Evolutionary conservation across 2,797 vertebrate genomes (phyloP).

Genomic region (Falco naumanni): DNA sequence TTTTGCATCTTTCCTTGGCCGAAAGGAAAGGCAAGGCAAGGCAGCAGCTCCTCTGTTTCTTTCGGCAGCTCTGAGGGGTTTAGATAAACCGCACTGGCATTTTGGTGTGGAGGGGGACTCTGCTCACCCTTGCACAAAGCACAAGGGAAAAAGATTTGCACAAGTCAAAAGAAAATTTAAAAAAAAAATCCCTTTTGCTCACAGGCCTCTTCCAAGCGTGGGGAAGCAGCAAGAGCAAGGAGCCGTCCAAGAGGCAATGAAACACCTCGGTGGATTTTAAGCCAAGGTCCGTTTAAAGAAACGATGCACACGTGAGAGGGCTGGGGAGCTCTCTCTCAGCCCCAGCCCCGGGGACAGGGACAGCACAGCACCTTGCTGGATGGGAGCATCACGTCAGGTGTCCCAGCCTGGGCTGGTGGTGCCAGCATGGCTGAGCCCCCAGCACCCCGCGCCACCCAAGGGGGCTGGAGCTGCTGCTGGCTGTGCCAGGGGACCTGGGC

Average conservation of each 20-base stretch:
- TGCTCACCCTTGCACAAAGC: neutral
- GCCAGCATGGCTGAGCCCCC: neutral
- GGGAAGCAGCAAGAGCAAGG: neutral
- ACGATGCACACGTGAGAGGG: neutral
- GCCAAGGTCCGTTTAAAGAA: neutral
- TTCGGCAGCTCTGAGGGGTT: neutral
- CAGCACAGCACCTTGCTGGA: neutral
- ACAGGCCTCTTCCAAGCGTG: neutral
- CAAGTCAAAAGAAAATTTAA: too few species aligned
- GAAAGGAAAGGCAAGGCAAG: neutral
- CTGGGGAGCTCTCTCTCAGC: neutral
- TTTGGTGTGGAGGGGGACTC: neutral
- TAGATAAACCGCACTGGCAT: accelerated
- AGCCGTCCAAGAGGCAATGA: accelerated
- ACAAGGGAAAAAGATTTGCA: neutral
- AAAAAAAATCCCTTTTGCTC: neutral
- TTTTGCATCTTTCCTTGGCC: neutral
- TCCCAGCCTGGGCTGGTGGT: neutral
- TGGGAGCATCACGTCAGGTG: neutral
- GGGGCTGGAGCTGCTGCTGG: neutral
- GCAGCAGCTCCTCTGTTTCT: neutral
- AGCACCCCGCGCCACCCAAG: accelerated
- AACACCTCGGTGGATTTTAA: accelerated
- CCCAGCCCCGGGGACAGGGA: neutral
- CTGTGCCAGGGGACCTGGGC: accelerated